These are phyloP conservation scores for Trididemnum nubilum DNA, from an alignment of 23 tunicate species.

Conservation along the genomic window DNA sequence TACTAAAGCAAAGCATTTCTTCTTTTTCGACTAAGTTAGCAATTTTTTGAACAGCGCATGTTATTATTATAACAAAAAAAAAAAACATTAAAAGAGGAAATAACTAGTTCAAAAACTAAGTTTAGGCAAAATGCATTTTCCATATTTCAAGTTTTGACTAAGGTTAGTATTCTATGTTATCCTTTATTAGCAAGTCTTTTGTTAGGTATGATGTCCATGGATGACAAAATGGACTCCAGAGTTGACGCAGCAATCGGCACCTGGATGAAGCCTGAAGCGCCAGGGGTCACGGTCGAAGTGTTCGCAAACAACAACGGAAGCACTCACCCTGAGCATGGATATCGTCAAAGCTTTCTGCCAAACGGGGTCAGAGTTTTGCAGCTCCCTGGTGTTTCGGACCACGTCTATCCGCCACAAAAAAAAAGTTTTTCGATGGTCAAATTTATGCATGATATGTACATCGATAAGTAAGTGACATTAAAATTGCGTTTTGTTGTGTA, in stretches of 20 bases:
- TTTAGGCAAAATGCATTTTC: too few species aligned
- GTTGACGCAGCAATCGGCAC: constrained; percentile 50
- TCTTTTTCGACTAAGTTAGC: too few species aligned
- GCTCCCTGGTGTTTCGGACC: constrained; percentile 52
- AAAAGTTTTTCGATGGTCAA: constrained; percentile 69
- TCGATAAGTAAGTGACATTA: constrained; percentile 54
- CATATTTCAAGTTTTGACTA: too few species aligned
- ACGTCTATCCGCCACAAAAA: constrained; percentile 68
- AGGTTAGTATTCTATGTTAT: too few species aligned
- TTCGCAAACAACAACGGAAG: constrained; percentile 55
- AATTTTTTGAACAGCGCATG: too few species aligned
- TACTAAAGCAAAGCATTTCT: too few species aligned
- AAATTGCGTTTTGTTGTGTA: too few species aligned
- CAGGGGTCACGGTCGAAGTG: constrained; percentile 14
- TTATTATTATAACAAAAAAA: too few species aligned
- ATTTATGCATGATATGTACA: constrained; percentile 53
- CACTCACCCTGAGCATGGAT: neutral
- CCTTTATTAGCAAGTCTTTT: too few species aligned
- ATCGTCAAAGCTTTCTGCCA: neutral
- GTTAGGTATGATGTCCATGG: constrained; percentile 71
- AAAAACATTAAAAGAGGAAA: too few species aligned
- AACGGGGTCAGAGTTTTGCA: constrained; percentile 34
- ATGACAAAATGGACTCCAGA: constrained; percentile 30
- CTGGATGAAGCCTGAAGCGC: constrained; percentile 33
- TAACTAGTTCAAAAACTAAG: too few species aligned